Evolutionary conservation across 2,797 vertebrate genomes (phyloP).

Genomic region (Typhlichthys subterraneus): DNA sequence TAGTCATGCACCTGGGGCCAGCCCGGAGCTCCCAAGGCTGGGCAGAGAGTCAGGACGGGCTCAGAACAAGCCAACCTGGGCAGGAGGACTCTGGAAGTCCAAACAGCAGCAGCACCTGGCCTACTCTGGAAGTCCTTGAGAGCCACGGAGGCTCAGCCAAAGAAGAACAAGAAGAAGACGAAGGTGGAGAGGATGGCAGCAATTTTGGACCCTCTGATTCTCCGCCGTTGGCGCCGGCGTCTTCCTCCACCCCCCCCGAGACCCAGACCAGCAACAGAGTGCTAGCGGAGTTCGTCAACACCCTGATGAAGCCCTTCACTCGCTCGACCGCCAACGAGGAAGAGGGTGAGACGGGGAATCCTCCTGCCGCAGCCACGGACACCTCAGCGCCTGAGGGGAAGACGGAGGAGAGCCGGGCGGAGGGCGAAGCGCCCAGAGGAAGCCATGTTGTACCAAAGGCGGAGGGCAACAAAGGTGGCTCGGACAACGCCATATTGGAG

Average conservation of each 20-base stretch:
- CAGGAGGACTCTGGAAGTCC: constrained; percentile 33
- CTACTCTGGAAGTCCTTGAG: constrained; percentile 48
- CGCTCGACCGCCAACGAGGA: constrained; percentile 61
- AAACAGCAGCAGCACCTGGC: constrained; percentile 26
- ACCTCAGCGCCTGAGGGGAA: constrained; percentile 36
- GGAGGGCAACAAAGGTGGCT: constrained; percentile 56
- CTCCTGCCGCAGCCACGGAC: constrained; percentile 21
- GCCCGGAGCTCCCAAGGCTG: constrained; percentile 38
- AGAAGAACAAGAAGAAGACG: constrained; percentile 68
- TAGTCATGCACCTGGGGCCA: constrained; percentile 69
- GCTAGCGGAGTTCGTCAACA: constrained; percentile 73
- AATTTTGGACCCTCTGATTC: constrained; percentile 43
- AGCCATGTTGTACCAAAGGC: constrained; percentile 48
- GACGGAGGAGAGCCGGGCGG: constrained; percentile 42
- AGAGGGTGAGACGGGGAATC: constrained; percentile 21
- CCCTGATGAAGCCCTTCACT: constrained; percentile 76
- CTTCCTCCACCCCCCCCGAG: constrained; percentile 57
- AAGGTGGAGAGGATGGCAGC: constrained; percentile 30
- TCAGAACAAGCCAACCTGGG: neutral
- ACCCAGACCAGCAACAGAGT: constrained; percentile 67
- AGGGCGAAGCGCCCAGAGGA: constrained; percentile 33
- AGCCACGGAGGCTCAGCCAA: constrained; percentile 70
- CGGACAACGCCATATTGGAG: constrained; percentile 73
- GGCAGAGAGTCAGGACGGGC: constrained; percentile 30
- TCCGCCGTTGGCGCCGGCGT: constrained; percentile 25